These are phyloP conservation scores for Neodiprion virginianus DNA, from an alignment of 1,140 invertebrate genomes.

Conservation along the genomic window DNA sequence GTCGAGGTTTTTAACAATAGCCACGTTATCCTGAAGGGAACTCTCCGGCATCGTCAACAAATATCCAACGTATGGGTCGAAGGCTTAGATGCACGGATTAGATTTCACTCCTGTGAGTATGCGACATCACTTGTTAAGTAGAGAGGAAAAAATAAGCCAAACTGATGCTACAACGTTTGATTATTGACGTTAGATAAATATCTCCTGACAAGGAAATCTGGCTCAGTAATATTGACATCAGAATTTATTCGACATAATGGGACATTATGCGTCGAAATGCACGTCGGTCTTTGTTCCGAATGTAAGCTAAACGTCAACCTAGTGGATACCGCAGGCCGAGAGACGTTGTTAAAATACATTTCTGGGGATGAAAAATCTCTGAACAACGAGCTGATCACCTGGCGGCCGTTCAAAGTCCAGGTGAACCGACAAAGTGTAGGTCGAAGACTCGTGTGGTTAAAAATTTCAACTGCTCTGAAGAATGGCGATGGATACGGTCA, in stretches of 20 bases:
- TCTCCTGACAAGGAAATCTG: constrained; percentile 13
- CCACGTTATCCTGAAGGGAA: neutral
- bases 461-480: neutral
- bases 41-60: neutral
- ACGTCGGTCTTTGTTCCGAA: constrained; percentile 31
- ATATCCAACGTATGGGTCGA: neutral
- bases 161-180: neutral
- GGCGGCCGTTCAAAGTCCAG: constrained; percentile 30
- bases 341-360: neutral
- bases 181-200: constrained; percentile 28
- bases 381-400: constrained; percentile 28
- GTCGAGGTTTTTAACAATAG: constrained; percentile 19
- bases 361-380: neutral
- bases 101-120: constrained; percentile 36
- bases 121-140: neutral
- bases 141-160: neutral
- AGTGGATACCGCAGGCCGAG: neutral
- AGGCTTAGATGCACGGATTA: constrained; percentile 3
- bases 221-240: constrained; percentile 22
- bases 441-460: constrained; percentile 7
- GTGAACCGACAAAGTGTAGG: neutral
- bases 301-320: constrained; percentile 28
- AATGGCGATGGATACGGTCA: neutral
- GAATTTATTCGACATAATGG: neutral
- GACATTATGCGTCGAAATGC: constrained; percentile 32